Percentiles rank a stretch among this genome's conserved stretches.
Evolutionary conservation across 2,888 invertebrate species (phyloP).

Genomic region (Lithophane socia): DNA sequence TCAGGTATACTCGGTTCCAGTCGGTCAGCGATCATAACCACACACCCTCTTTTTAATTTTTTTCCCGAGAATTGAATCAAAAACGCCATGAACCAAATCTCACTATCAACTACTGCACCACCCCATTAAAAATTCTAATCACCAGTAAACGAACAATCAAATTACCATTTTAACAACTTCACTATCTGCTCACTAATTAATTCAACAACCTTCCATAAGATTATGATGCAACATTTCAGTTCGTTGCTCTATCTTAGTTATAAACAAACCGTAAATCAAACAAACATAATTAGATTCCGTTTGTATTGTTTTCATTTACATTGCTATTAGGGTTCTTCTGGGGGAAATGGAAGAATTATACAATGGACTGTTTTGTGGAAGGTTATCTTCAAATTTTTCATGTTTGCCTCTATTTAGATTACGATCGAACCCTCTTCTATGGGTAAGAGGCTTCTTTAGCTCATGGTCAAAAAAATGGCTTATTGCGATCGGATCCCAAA

Average conservation of each 20-base stretch:
- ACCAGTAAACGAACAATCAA: slow-evolving; percentile 42
- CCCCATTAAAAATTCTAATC: slow-evolving; percentile 30
- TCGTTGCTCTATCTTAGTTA: slow-evolving; percentile 66
- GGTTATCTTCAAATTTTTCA: slow-evolving; percentile 20
- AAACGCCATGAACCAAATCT: background rate
- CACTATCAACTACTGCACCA: slow-evolving; percentile 6
- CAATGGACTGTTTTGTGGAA: background rate
- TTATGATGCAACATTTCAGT: slow-evolving; percentile 70
- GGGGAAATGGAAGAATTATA: slow-evolving; percentile 31
- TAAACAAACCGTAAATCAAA: slow-evolving; percentile 66
- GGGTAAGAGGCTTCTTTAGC: no score
- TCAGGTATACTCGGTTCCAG: no score
- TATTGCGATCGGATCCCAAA: no score
- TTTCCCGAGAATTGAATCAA: background rate
- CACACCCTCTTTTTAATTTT: no score
- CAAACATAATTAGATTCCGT: slow-evolving; percentile 59
- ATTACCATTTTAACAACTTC: slow-evolving; percentile 48
- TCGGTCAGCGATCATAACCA: no score
- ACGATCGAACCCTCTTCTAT: no score
- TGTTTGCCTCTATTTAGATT: background rate
- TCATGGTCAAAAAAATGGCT: no score
- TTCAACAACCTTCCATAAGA: slow-evolving; percentile 47
- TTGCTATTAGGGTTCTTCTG: slow-evolving; percentile 52
- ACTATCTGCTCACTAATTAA: slow-evolving; percentile 53
- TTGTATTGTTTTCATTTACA: slow-evolving; percentile 59